Percentiles rank a stretch among this genome's conserved stretches.
Evolutionary conservation across 2,888 invertebrate genomes (phyloP).

Genomic region (Pyrochroa serraticornis): DNA sequence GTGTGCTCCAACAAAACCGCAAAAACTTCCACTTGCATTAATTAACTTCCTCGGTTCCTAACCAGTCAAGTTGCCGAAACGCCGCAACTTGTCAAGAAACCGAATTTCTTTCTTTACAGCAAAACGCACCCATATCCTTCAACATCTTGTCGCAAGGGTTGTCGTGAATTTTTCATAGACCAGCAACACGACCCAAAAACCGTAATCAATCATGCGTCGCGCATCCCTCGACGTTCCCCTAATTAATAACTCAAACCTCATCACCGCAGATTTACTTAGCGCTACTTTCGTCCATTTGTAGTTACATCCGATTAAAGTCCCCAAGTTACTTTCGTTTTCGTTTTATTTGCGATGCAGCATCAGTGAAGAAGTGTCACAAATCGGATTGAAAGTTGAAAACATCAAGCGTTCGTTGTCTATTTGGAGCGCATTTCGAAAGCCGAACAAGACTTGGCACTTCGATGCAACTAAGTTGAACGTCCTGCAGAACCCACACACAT

Average conservation of each 20-base stretch:
- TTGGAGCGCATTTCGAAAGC: conserved; percentile 25
- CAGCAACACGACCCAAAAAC: conserved; percentile 26
- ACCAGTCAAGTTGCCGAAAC: neutral
- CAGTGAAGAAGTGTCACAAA: conserved; percentile 4
- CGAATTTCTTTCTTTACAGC: neutral
- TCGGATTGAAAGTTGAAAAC: conserved; percentile 28
- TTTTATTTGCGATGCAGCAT: conserved; percentile 5
- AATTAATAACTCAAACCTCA: conserved; percentile 37
- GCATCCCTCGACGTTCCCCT: conserved; percentile 35
- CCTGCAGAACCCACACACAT: conserved; percentile 13
- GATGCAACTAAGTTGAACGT: conserved; percentile 28
- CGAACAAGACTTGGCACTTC: conserved; percentile 32
- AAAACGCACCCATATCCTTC: too few relatives aligned
- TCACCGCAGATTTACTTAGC: conserved; percentile 38
- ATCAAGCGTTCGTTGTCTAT: conserved; percentile 27
- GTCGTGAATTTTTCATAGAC: conserved; percentile 28
- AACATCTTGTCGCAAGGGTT: conserved; percentile 12
- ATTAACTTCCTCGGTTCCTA: conserved; percentile 4
- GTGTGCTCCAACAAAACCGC: conserved; percentile 23
- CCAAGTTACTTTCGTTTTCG: conserved; percentile 7
- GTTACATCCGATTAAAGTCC: neutral
- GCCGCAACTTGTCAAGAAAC: neutral
- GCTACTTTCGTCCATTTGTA: conserved; percentile 15
- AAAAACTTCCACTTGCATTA: conserved; percentile 24
- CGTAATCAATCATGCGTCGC: conserved; percentile 38